phyloP scores from a whole-genome alignment of 2,888 invertebrate species.

The Dryocosmus kuriphilus region DNA sequence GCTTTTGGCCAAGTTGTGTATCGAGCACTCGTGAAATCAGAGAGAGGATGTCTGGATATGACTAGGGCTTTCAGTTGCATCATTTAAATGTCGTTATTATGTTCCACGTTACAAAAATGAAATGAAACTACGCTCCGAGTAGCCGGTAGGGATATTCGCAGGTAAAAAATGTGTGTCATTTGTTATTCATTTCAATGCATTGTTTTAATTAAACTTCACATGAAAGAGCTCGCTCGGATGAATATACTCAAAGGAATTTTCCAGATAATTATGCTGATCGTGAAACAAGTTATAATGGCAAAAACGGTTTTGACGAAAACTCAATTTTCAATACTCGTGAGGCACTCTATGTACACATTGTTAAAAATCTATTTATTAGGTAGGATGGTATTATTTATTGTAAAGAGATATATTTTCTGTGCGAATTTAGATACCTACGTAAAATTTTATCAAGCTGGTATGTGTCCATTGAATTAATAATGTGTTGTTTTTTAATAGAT shows the following conservation, averaged over 20 bases:
- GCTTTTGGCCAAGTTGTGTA: conserved; percentile 37
- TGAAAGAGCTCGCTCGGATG: conserved; percentile 7
- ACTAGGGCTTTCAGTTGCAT: conserved; percentile 42
- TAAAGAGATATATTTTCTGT: not conserved
- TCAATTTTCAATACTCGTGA: not conserved
- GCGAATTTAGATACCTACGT: not conserved
- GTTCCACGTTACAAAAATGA: conserved; percentile 57
- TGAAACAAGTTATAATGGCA: not conserved
- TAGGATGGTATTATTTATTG: not conserved
- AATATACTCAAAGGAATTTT: conserved; percentile 26
- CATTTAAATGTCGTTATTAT: conserved; percentile 61
- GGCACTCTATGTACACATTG: not conserved
- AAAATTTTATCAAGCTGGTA: not conserved
- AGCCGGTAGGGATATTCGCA: conserved; percentile 33
- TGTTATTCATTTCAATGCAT: conserved; percentile 55
- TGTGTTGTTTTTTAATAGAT: not conserved
- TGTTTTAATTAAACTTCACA: conserved; percentile 51
- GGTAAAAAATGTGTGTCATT: conserved; percentile 57
- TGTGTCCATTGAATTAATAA: not conserved
- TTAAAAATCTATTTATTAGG: conserved; percentile 11
- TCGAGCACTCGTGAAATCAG: conserved; percentile 40
- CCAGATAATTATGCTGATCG: conserved; percentile 13
- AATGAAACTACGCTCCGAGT: conserved; percentile 55
- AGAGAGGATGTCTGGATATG: conserved; percentile 5
- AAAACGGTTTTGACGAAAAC: not conserved